Percentiles rank a stretch among this genome's conserved stretches.
These are phyloP conservation scores for Gryllus bimaculatus DNA, from an alignment of 1,140 invertebrate species.

Conservation along the genomic window DNA sequence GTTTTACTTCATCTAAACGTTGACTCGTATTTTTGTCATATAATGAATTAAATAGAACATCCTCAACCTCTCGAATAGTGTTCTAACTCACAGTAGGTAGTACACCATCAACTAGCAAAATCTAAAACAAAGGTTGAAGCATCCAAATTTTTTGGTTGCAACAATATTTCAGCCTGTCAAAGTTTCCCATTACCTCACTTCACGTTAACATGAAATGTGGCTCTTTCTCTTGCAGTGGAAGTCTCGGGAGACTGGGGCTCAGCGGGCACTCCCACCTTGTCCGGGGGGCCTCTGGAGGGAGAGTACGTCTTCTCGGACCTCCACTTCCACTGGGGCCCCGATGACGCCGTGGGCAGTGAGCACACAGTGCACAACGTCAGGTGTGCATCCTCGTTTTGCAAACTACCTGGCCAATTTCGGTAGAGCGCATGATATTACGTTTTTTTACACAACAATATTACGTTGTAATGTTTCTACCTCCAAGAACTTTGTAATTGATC, in stretches of 20 bases:
- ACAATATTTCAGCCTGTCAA: too few relatives aligned
- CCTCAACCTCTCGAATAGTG: not conserved
- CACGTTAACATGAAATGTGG: too few relatives aligned
- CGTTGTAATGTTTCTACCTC: too few relatives aligned
- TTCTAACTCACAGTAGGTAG: too few relatives aligned
- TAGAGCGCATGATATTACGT: too few relatives aligned
- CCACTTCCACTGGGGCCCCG: constrained; percentile 43
- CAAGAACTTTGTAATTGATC: too few relatives aligned
- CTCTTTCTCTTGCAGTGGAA: constrained; percentile 16
- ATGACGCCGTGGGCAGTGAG: constrained; percentile 39
- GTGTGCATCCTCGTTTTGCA: constrained; percentile 19
- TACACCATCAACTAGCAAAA: too few relatives aligned
- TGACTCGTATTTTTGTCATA: not conserved
- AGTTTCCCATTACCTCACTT: too few relatives aligned
- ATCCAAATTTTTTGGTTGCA: too few relatives aligned
- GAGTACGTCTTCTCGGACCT: constrained; percentile 37
- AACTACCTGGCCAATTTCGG: not conserved
- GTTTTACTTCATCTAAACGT: not conserved
- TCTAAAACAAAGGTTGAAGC: too few relatives aligned
- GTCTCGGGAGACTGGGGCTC: constrained; percentile 7
- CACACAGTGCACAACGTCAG: constrained; percentile 30
- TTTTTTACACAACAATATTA: too few relatives aligned
- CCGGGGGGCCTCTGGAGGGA: constrained; percentile 26
- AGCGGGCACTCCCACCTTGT: not conserved
- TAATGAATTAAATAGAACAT: not conserved